Evolutionary conservation across 2,797 vertebrate species (phyloP), one percentile per base, ranked within the genome.

Genomic region (Protosalanx chinensis): DNA sequence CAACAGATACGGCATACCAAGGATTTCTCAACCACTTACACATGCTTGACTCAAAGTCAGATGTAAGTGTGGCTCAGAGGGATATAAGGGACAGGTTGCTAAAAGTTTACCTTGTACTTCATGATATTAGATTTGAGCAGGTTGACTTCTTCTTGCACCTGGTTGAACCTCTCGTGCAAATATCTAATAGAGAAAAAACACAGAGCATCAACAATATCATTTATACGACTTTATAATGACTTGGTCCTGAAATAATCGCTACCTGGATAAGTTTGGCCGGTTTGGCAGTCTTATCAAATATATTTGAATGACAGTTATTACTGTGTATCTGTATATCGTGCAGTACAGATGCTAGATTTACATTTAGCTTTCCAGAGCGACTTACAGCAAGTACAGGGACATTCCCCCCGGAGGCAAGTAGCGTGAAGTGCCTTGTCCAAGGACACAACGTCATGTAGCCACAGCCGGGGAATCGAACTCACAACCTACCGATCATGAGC

Each of bases 111-210:
- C 96, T 98, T 99, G 81, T 99, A 99, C 83, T 99, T 99, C 81
- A 93, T 88, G 74, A 99, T 90, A 82, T 94, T 98, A 46, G 92
- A 90, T 90, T 98, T 99, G 62, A 98, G 93, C 82, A 98, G 90
- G 84, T 88, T 94, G 76, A 96, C 92, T 82, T 99, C 97, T 71
- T 98, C 97, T 53, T 98, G 96, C 72, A 98, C 93, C 78, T 98
- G 98, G 81, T 93, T 91, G 75, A 98, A 91, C 75, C 97, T 91
- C 76, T 99, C 95, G 70, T 99, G 97, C 75, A 99, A 94, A 88
- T 99, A 99, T 84, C 98, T 99, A 84, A 65, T 86, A 88, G 75
- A 83, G 74, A 74, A 84, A 56, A 46, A 35, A 46, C 41, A 13
- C 10, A 12, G 10, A 13, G 41, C 41, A 13, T 46, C 41, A 13